These are phyloP conservation scores for Pseudochirops cupreus DNA, from an alignment of 2,797 vertebrate genomes.

Conservation along the genomic window DNA sequence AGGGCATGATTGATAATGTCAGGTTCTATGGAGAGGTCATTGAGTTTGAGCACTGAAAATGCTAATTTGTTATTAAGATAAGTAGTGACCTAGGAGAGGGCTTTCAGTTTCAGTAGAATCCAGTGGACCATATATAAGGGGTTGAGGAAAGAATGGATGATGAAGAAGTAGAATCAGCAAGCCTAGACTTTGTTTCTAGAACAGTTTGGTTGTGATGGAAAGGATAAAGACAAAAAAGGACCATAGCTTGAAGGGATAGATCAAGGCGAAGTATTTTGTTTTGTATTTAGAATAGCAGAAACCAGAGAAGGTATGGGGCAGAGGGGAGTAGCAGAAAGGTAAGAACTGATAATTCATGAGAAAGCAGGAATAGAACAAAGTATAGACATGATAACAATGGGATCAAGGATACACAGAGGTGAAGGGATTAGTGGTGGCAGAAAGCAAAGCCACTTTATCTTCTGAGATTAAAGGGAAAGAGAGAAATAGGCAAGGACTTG, in stretches of 20 bases:
- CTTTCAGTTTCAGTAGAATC: not conserved
- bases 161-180: not conserved
- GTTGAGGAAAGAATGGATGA: not conserved
- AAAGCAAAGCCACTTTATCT: not conserved
- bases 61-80: not conserved
- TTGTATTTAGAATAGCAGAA: not conserved
- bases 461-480: not conserved
- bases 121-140: not conserved
- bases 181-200: not conserved
- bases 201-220: not conserved
- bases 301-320: not conserved
- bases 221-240: not conserved
- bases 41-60: not conserved
- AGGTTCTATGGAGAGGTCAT: not conserved
- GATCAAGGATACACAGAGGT: not conserved
- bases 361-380: not conserved
- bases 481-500: not conserved
- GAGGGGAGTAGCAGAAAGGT: not conserved
- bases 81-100: not conserved
- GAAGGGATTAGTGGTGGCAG: not conserved
- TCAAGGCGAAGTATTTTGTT: not conserved
- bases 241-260: not conserved
- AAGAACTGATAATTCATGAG: not conserved
- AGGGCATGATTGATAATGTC: not conserved
- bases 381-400: not conserved